Evolutionary conservation across 2,888 invertebrate species (phyloP).

Genomic region (Meta bourneti): DNA sequence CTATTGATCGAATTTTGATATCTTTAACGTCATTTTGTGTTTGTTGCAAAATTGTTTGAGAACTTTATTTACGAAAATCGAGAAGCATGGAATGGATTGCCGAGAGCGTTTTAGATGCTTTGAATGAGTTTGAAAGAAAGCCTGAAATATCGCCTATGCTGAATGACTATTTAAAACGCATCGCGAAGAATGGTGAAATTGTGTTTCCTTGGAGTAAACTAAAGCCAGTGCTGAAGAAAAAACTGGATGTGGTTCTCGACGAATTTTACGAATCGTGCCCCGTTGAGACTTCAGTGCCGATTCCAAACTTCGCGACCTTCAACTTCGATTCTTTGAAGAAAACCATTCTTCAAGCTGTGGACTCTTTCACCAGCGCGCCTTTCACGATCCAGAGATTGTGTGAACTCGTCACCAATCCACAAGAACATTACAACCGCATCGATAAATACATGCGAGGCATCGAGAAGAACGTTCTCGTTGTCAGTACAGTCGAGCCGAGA

Average conservation of each 20-base stretch:
- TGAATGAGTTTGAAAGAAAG: slow-evolving; percentile 83
- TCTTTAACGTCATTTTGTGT: slow-evolving; percentile 56
- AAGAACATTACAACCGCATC: slow-evolving; percentile 95
- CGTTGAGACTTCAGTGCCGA: slow-evolving; percentile 38
- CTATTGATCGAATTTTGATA: slow-evolving; percentile 55
- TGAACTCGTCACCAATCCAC: slow-evolving; percentile 93
- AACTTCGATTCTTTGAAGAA: slow-evolving; percentile 65
- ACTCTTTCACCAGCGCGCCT: slow-evolving; percentile 88
- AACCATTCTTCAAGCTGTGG: slow-evolving; percentile 66
- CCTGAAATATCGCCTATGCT: slow-evolving; percentile 91
- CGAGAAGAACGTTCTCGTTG: slow-evolving; percentile 85
- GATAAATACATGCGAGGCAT: slow-evolving; percentile 98
- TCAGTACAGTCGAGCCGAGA: slow-evolving; percentile 76
- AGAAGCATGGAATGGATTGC: slow-evolving; percentile 68
- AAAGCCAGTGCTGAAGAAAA: slow-evolving; percentile 65
- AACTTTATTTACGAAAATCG: slow-evolving; percentile 1
- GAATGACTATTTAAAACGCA: slow-evolving; percentile 92
- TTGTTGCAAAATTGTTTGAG: neutral
- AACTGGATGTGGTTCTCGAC: slow-evolving; percentile 66
- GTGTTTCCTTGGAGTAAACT: slow-evolving; percentile 81
- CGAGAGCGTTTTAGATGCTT: slow-evolving; percentile 65
- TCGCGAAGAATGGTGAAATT: slow-evolving; percentile 96
- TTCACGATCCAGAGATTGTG: slow-evolving; percentile 98
- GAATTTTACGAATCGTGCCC: slow-evolving; percentile 67
- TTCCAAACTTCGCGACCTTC: slow-evolving; percentile 71